Conservation (phyloP, 2,888 invertebrate species). For the Drosophila hamatofila region DNA sequence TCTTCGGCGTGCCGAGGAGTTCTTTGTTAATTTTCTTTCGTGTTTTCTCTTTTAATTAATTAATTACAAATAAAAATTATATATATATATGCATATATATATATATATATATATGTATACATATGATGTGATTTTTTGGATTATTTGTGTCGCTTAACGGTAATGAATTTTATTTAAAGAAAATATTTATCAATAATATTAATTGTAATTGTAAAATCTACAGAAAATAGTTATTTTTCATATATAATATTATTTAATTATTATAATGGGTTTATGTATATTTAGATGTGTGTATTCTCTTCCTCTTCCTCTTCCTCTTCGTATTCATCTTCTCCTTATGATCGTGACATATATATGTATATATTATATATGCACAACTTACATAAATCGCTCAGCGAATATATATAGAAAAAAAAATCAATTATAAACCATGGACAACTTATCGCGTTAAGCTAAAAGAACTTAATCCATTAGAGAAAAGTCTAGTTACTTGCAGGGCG, state of each 20-base stretch:
- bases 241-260: slow-evolving; percentile 1
- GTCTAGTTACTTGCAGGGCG: slow-evolving; percentile 2
- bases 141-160: slow-evolving; percentile 47
- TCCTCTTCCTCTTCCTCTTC: not conserved
- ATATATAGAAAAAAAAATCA: slow-evolving; percentile 6
- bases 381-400: slow-evolving; percentile 30
- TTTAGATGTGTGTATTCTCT: slow-evolving; percentile 25
- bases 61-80: slow-evolving; percentile 41
- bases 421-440: slow-evolving; percentile 1
- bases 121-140: slow-evolving; percentile 50
- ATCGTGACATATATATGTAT: slow-evolving; percentile 13
- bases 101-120: slow-evolving; percentile 1
- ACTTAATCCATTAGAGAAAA: slow-evolving; percentile 3
- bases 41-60: slow-evolving; percentile 14
- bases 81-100: slow-evolving; percentile 10
- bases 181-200: slow-evolving; percentile 50
- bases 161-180: slow-evolving; percentile 44
- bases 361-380: slow-evolving; percentile 16
- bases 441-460: slow-evolving; percentile 6
- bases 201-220: slow-evolving; percentile 51
- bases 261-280: slow-evolving; percentile 18
- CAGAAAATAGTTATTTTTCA: slow-evolving; percentile 39
- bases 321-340: not conserved
- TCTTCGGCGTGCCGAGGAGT: slow-evolving; percentile 3
- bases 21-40: not conserved